Evolutionary conservation across 1,140 invertebrate species (phyloP).

Genomic region (Drosophila miranda): DNA sequence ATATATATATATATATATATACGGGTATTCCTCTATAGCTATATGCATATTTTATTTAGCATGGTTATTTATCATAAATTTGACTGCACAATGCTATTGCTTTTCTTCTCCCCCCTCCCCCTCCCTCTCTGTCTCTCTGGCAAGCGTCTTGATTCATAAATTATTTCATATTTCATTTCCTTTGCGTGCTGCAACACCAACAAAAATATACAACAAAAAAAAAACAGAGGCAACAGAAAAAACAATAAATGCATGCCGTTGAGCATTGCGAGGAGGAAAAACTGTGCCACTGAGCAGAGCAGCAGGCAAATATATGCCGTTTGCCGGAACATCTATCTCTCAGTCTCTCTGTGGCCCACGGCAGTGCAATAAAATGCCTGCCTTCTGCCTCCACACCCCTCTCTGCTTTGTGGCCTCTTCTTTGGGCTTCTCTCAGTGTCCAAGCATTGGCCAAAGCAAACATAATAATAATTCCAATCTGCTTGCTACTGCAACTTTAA

Average conservation of each 20-base stretch:
- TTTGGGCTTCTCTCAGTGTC: background rate
- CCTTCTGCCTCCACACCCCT: conserved; percentile 11
- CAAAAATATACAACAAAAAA: conserved; percentile 17
- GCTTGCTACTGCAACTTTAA: conserved; percentile 38
- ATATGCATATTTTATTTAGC: conserved; percentile 17
- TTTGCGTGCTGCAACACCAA: conserved; percentile 45
- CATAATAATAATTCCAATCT: conserved; percentile 51
- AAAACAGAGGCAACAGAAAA: background rate
- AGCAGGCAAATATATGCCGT: conserved; percentile 8
- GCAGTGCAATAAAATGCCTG: conserved; percentile 56
- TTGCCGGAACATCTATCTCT: conserved; percentile 1
- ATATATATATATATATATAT: background rate
- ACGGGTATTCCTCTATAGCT: background rate
- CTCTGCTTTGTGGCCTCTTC: background rate
- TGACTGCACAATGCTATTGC: conserved; percentile 25
- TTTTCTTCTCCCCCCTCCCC: conserved; percentile 8
- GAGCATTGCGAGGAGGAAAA: conserved; percentile 3
- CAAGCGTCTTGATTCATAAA: conserved; percentile 54
- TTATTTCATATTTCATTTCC: conserved; percentile 76
- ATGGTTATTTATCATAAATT: conserved; percentile 43
- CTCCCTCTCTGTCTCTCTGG: conserved; percentile 1
- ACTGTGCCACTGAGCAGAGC: too few relatives aligned
- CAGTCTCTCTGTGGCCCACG: conserved; percentile 20
- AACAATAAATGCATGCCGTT: conserved; percentile 43
- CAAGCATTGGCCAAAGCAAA: conserved; percentile 58